Conservation (phyloP, 1,140 invertebrate genomes). For the Bombus affinis region DNA sequence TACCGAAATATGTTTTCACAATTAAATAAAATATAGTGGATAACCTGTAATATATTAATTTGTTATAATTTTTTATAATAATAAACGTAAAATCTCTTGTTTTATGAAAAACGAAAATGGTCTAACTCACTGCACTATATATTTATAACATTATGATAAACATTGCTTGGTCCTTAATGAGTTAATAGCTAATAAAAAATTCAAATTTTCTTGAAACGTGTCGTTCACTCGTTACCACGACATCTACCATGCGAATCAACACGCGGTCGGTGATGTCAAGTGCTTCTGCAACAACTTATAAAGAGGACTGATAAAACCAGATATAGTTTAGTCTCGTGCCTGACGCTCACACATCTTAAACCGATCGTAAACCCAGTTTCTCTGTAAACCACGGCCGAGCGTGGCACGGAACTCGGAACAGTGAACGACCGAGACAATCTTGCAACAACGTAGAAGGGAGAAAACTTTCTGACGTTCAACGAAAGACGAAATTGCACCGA, state of each 20-base stretch:
- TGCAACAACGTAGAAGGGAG: neutral
- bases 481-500: neutral
- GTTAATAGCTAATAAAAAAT: neutral
- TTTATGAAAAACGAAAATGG: neutral
- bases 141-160: neutral
- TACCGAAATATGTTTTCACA: neutral
- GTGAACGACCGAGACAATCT: neutral
- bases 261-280: neutral
- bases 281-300: constrained; percentile 40
- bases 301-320: constrained; percentile 60
- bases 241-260: neutral
- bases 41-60: neutral
- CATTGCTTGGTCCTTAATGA: neutral
- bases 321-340: constrained; percentile 43
- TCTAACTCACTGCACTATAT: neutral
- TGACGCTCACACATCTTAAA: neutral
- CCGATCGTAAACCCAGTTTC: constrained; percentile 28
- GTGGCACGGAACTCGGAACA: neutral
- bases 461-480: neutral
- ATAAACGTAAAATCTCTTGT: neutral
- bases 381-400: neutral
- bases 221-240: neutral
- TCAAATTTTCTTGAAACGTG: neutral
- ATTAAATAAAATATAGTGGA: neutral
- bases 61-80: neutral